phyloP scores from a whole-genome alignment of 2,113 vertebrate species.

The Canis aureus region DNA sequence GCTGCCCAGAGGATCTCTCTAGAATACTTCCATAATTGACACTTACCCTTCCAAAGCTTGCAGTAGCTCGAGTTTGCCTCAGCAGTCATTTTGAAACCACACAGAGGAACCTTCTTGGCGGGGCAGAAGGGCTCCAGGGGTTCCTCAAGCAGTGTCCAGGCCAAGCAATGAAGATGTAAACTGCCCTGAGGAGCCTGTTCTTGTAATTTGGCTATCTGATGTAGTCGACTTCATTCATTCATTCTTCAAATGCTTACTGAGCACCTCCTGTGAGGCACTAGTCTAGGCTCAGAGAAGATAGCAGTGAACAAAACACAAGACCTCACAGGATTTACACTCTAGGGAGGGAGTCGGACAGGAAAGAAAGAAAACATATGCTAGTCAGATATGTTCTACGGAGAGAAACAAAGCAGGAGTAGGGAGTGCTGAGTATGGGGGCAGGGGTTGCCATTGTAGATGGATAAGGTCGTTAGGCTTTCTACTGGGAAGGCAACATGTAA shows the following conservation, averaged over 20 bases:
- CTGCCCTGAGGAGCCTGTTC: background rate
- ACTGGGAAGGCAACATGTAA: background rate
- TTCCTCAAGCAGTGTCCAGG: background rate
- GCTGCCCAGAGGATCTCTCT: background rate
- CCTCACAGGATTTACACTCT: background rate
- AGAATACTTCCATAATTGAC: background rate
- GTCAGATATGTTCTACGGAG: background rate
- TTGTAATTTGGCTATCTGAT: background rate
- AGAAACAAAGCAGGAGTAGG: background rate
- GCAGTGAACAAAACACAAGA: slow-evolving; percentile 19
- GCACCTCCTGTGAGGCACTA: background rate
- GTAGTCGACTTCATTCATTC: background rate
- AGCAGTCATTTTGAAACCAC: background rate
- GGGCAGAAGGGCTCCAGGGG: background rate
- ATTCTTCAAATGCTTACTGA: background rate
- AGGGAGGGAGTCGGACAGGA: background rate
- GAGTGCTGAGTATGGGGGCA: background rate
- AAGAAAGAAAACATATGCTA: background rate
- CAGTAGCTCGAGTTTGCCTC: background rate
- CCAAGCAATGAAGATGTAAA: background rate
- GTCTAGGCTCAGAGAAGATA: background rate
- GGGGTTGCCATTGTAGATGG: background rate
- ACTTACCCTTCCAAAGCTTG: background rate
- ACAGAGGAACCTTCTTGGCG: background rate
- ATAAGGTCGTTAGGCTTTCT: background rate